Conservation (phyloP, 2,113 vertebrate species). For the Pollimyrus isidori region DNA sequence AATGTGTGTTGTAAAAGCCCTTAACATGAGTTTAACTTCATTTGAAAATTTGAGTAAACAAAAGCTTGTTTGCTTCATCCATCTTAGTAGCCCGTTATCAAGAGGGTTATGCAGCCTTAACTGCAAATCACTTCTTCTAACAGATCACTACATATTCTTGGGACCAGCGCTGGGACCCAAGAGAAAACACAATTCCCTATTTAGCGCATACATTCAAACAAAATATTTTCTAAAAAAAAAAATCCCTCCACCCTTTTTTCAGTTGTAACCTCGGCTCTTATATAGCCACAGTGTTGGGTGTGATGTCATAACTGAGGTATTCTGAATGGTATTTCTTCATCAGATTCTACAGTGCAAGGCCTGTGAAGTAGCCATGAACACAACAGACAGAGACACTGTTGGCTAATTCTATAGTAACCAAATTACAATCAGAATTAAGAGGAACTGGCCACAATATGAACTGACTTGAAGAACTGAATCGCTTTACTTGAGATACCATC, state of each 20-base stretch:
- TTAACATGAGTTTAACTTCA: not conserved
- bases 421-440: not conserved
- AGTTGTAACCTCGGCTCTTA: not conserved
- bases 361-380: not conserved
- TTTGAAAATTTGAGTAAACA: not conserved
- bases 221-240: not conserved
- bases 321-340: not conserved
- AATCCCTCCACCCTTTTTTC: not conserved
- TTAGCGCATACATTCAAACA: not conserved
- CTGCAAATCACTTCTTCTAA: not conserved
- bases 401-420: not conserved
- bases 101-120: not conserved
- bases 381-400: not conserved
- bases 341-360: not conserved
- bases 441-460: not conserved
- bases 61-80: not conserved
- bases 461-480: not conserved
- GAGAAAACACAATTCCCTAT: not conserved
- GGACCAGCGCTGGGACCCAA: not conserved
- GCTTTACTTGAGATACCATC: not conserved
- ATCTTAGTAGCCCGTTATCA: not conserved
- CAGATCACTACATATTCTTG: not conserved
- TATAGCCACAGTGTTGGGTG: not conserved
- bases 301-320: not conserved
- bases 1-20: not conserved